Conservation (phyloP, 1,140 invertebrate species). For the Neuroterus valhalla region DNA sequence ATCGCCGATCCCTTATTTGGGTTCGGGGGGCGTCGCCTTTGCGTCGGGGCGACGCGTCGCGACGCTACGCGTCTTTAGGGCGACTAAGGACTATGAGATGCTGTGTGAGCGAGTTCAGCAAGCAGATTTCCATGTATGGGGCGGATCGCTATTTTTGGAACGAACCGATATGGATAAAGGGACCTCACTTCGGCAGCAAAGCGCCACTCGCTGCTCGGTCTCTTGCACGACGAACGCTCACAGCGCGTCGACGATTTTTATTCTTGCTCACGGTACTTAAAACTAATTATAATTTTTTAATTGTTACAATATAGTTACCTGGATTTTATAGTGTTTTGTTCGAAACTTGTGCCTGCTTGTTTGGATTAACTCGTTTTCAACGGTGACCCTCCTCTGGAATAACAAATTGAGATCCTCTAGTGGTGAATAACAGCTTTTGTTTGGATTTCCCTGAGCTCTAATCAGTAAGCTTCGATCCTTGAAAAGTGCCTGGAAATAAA, state of each 20-base stretch:
- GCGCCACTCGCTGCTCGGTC: conserved; percentile 65
- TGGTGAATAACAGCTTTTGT: too few relatives aligned
- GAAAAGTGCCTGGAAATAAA: not conserved
- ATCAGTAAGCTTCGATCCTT: not conserved
- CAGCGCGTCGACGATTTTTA: conserved; percentile 61
- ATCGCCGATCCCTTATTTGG: conserved; percentile 71
- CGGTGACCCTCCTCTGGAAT: not conserved
- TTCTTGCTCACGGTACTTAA: conserved; percentile 57
- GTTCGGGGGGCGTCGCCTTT: conserved; percentile 64
- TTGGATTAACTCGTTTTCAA: not conserved
- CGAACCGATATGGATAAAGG: conserved; percentile 71
- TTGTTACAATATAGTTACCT: conserved; percentile 7
- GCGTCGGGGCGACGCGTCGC: conserved; percentile 48
- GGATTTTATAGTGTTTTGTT: conserved; percentile 23
- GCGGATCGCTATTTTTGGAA: conserved; percentile 69
- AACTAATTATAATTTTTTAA: conserved; percentile 28
- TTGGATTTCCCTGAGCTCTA: too few relatives aligned
- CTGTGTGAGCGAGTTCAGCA: conserved; percentile 46
- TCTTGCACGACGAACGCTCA: conserved; percentile 60
- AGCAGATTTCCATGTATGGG: conserved; percentile 69
- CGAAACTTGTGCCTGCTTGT: not conserved
- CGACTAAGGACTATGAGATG: conserved; percentile 62
- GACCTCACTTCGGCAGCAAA: conserved; percentile 63
- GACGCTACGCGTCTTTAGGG: conserved; percentile 57
- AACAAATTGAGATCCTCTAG: not conserved